Evolutionary conservation across 2,113 vertebrate genomes (phyloP), one percentile per base, ranked within the genome.

Genomic region (Calyptommatus sinebrachiatus): DNA sequence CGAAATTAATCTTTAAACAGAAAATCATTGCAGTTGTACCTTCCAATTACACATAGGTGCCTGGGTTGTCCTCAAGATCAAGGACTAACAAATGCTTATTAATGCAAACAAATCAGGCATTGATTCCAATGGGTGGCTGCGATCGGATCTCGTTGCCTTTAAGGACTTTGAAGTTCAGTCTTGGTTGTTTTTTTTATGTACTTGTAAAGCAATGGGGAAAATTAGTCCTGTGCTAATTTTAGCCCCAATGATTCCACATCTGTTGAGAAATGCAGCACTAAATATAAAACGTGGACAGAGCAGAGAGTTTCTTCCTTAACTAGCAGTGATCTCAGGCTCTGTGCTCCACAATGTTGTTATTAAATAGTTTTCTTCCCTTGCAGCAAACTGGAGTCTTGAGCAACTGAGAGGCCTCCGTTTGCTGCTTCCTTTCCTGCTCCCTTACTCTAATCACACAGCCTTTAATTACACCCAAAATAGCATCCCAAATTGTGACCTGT

Each of bases 1-100:
- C 18, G 1, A 18, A 85, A 95, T 95, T 93, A 95, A 91, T 90
- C 85, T 76, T 91, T 79, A 89, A 82, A 72, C 81, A 53, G 73
- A 85, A 89, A 31, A 75, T 18, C 46, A 1, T 85, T 85, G 20
- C 90, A 91, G 94, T 94, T 94, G 93, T 57, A 82, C 90, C 89
- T 88, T 90, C 85, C 82, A 76, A 77, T 84, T 85, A 93, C 86
- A 92, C 93, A 89, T 71, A 88, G 92, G 91, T 93, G 87, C 84
- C 94, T 93, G 92, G 91, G 85, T 66, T 71, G 83, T 85, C 93
- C 73, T 66, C 87, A 65, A 65, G 85, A 14, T 31, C 83, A 41
- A 81, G 82, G 26, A 86, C 67, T 90, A 92, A 93, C 93, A 95
- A 92, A 91, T 92, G 90, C 91, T 95, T 94, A 94, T 95, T 95